Percentiles rank a stretch among this genome's conserved stretches.
Conservation (phyloP, 2,797 vertebrate species). For the Manis javanica region DNA sequence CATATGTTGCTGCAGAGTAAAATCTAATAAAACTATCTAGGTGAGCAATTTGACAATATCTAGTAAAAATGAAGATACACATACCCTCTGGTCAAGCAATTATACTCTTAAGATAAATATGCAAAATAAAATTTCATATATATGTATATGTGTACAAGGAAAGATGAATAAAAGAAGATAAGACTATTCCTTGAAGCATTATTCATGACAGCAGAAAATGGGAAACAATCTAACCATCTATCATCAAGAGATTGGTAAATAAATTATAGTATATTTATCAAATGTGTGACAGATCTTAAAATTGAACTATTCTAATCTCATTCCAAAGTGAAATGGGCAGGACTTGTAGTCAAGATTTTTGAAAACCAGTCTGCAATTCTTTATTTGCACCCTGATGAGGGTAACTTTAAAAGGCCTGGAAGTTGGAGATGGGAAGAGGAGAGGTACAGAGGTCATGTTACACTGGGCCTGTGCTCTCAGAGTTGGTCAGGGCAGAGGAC, state of each 20-base stretch:
- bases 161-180: background rate
- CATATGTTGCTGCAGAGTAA: background rate
- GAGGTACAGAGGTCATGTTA: background rate
- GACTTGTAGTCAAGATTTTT: background rate
- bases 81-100: background rate
- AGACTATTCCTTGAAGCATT: background rate
- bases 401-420: background rate
- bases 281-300: background rate
- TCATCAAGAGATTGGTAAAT: background rate
- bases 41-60: background rate
- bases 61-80: background rate
- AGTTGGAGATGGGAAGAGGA: background rate
- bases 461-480: background rate
- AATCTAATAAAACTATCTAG: background rate
- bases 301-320: background rate
- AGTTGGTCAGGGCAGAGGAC: background rate
- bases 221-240: background rate
- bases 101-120: background rate
- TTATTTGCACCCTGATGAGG: background rate
- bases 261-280: background rate
- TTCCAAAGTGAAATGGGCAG: background rate
- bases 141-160: background rate
- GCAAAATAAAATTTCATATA: slow-evolving; percentile 4
- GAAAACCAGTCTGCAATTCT: background rate
- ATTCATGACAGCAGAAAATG: background rate